Conservation (phyloP, 2,888 invertebrate genomes). For the Poecilus cupreus region DNA sequence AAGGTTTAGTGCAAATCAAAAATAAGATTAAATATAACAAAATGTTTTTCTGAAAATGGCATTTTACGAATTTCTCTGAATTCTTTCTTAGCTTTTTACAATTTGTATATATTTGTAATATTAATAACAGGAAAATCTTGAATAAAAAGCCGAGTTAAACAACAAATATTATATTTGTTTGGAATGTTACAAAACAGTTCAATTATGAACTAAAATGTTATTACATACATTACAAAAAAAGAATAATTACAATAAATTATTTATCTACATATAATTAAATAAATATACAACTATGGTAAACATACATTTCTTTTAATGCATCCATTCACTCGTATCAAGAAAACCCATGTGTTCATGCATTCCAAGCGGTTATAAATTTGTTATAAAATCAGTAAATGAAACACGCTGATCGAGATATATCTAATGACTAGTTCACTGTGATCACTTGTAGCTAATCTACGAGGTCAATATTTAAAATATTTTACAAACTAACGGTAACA, state of each 20-base stretch:
- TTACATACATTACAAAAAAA: conserved; percentile 56
- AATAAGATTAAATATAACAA: too few species aligned
- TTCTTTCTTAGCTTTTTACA: too few species aligned
- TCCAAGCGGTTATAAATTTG: conserved; percentile 46
- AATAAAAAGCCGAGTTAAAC: conserved; percentile 61
- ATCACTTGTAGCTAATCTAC: conserved; percentile 59
- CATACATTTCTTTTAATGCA: conserved; percentile 36
- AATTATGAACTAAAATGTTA: conserved; percentile 70
- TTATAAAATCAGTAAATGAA: conserved; percentile 35
- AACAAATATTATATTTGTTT: conserved; percentile 71
- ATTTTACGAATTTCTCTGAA: too few species aligned
- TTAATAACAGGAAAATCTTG: too few species aligned
- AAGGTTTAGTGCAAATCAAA: too few species aligned
- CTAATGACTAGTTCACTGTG: conserved; percentile 58
- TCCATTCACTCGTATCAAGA: conserved; percentile 60
- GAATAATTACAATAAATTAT: conserved; percentile 59
- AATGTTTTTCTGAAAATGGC: too few species aligned
- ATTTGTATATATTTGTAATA: too few species aligned
- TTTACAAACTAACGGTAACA: conserved; percentile 53
- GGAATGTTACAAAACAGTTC: conserved; percentile 70
- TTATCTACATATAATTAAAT: conserved; percentile 56
- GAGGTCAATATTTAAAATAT: conserved; percentile 38
- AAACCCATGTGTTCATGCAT: conserved; percentile 38
- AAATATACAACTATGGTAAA: conserved; percentile 59
- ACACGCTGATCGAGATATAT: conserved; percentile 27